Evolutionary conservation across 2,113 vertebrate genomes (phyloP).

Genomic region (Neopipo cinnamomea): DNA sequence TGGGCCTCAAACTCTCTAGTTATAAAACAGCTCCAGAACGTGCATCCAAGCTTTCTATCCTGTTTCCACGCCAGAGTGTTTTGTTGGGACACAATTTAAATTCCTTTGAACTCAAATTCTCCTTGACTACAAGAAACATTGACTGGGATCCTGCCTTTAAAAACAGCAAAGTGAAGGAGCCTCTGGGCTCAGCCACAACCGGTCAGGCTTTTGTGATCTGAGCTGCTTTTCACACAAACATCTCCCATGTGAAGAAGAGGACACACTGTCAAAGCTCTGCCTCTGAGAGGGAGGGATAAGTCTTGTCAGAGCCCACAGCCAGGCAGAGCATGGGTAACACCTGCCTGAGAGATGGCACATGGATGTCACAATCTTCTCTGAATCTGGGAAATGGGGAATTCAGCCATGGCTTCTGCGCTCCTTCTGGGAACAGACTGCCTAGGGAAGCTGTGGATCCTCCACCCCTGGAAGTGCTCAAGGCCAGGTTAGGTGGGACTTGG

Average conservation of each 20-base stretch:
- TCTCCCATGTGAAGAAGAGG: accelerated
- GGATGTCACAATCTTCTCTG: not conserved
- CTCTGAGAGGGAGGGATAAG: not conserved
- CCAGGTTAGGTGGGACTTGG: not conserved
- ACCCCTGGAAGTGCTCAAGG: not conserved
- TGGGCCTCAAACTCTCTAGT: not conserved
- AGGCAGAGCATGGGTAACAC: not conserved
- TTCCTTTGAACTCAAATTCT: constrained; percentile 7
- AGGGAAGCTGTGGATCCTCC: not conserved
- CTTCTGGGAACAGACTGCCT: accelerated
- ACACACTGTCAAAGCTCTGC: not conserved
- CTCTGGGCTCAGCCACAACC: not conserved
- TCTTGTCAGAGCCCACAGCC: not conserved
- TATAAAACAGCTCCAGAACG: not conserved
- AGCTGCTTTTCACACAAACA: not conserved
- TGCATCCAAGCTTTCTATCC: not conserved
- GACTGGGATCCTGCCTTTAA: not conserved
- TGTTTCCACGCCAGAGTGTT: not conserved
- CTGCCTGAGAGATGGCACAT: not conserved
- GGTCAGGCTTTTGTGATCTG: not conserved
- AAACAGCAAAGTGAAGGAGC: not conserved
- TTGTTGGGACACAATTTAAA: not conserved
- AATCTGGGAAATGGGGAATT: not conserved
- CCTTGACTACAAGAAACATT: constrained; percentile 21
- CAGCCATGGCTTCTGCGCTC: not conserved